phyloP scores from a whole-genome alignment of 1,140 invertebrate genomes.

The Liolophura sinensis region DNA sequence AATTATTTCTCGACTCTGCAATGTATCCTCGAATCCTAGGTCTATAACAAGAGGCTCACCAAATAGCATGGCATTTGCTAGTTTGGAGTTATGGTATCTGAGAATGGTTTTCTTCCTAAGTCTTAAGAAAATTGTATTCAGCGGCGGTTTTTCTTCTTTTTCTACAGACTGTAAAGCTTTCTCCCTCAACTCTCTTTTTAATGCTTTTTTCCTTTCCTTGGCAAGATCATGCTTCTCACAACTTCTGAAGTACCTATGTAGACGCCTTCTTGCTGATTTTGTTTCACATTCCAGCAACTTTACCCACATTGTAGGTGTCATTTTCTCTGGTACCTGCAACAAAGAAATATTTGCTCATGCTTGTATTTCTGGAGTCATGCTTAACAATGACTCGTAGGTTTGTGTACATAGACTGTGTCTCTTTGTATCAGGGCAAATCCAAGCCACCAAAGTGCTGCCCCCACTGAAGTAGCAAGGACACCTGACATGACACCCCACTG shows the following conservation, averaged over 20 bases:
- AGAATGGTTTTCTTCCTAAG: slow-evolving; percentile 3
- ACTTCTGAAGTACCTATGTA: slow-evolving; percentile 8
- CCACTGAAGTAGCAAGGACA: too few relatives aligned
- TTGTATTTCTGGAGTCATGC: too few relatives aligned
- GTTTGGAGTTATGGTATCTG: slow-evolving; percentile 7
- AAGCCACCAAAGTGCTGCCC: too few relatives aligned
- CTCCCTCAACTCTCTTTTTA: background rate
- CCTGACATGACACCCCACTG: too few relatives aligned
- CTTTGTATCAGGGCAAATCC: too few relatives aligned
- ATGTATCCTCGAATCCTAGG: slow-evolving; percentile 21
- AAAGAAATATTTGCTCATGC: too few relatives aligned
- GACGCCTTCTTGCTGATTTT: slow-evolving; percentile 3
- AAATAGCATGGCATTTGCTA: slow-evolving; percentile 22
- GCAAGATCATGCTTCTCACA: slow-evolving; percentile 4
- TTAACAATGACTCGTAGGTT: too few relatives aligned
- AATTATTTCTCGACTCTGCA: slow-evolving; percentile 15
- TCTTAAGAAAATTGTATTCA: slow-evolving; percentile 14
- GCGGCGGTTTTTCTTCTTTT: background rate
- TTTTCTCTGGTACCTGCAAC: slow-evolving; percentile 14
- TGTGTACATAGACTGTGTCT: too few relatives aligned
- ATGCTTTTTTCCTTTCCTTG: slow-evolving; percentile 6
- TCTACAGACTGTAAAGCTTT: background rate
- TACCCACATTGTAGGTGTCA: slow-evolving; percentile 18
- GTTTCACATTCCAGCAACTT: slow-evolving; percentile 1
- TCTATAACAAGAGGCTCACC: slow-evolving; percentile 20